Percentiles rank a stretch among this genome's conserved stretches.
phyloP scores from a whole-genome alignment of 2,797 vertebrate genomes.

The Alca torda region DNA sequence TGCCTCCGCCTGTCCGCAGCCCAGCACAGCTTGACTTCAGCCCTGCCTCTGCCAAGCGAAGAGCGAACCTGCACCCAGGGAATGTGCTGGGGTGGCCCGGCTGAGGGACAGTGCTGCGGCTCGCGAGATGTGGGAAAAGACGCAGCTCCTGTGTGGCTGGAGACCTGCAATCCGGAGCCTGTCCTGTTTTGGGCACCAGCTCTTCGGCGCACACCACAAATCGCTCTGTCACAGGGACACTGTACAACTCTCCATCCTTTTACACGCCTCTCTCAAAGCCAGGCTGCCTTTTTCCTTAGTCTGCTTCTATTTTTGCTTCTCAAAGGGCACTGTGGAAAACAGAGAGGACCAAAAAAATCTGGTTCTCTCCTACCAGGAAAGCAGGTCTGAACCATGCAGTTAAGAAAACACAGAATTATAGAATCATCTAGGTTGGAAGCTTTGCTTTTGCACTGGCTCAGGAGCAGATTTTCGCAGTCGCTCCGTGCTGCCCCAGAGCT shows the following conservation, averaged over 20 bases:
- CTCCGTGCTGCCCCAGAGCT: neutral
- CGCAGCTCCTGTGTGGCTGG: neutral
- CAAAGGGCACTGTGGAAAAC: neutral
- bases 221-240: neutral
- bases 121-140: rapidly evolving
- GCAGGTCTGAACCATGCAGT: neutral
- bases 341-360: neutral
- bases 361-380: neutral
- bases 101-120: neutral
- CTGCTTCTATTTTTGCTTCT: conserved; percentile 11
- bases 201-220: neutral
- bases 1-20: neutral
- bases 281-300: neutral
- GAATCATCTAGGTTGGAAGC: neutral
- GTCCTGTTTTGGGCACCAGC: rapidly evolving
- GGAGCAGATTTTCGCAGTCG: neutral
- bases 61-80: neutral
- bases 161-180: neutral
- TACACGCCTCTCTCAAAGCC: neutral
- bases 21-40: neutral
- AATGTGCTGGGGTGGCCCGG: neutral
- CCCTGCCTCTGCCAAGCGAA: neutral
- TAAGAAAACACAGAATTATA: neutral
- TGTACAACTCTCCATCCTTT: neutral
- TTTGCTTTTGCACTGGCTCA: neutral